Base-by-base conservation (phyloP, 2,888 invertebrate genomes). In the Drosophila borborema region DNA sequence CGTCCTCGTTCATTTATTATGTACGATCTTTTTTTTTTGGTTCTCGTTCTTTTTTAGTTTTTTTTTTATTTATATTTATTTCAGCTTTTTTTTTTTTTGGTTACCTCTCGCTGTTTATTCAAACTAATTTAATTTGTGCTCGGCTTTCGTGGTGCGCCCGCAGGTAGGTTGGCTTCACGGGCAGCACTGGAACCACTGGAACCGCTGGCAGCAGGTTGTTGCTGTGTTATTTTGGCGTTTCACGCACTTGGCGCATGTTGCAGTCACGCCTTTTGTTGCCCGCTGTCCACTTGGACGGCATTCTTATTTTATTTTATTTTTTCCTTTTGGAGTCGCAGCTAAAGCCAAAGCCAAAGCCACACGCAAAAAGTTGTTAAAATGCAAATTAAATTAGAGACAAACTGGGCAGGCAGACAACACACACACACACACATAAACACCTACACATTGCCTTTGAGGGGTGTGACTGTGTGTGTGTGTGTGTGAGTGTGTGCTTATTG, bases 361-460 rank as follows among this genome's bases (percentile, higher is more conserved):
- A 89, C 90, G 85, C 91, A 90, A 87, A 91, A 89, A 86, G 90
- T 91, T 90, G 89, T 90, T 91, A 90, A 90, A 91, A 90, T 90
- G 91, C 91, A 90, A 90, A 90, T 89, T 89, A 91, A 89, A 89
- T 89, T 91, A 89, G 84, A 86, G 89, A 77, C 89, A 82, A 83
- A 88, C 86, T 84, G 84, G 80, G 64, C 80, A 74, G 67, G 62
- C 69, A 72, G 56, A 65, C 59, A 67, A 71, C 80, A 70, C 51
- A 46, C 62, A 59, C 58, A 61, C 45, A 65, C 48, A 64, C 23
- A 34, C 16, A 48, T 16, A 55, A 12, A 38, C 53, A 54, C 53
- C 53, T 54, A 54, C 55, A 41, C 55, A 48, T 28, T 53, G 66
- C 67, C 56, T 58, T 36, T 20, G 54, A 67, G 64, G 64, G 67